Conservation (phyloP, 2,888 invertebrate genomes). For the Drosophila suboccidentalis region DNA sequence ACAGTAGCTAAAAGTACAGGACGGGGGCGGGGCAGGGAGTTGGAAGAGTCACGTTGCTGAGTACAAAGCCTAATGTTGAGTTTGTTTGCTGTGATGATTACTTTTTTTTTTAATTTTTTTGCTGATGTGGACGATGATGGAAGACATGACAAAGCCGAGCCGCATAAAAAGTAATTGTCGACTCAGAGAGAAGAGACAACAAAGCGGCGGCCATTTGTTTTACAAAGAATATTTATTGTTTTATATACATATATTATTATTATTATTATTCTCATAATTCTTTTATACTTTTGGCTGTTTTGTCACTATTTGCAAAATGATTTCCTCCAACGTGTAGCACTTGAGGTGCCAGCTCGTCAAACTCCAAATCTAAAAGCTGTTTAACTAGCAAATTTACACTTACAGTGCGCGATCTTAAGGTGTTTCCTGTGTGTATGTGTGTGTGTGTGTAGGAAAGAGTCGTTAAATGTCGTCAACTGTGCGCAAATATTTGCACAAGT, state of each 20-base stretch:
- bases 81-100: conserved; percentile 23
- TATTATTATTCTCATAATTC: conserved; percentile 36
- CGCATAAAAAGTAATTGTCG: conserved; percentile 55
- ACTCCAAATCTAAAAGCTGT: conserved; percentile 60
- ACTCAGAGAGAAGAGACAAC: conserved; percentile 31
- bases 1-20: conserved; percentile 47
- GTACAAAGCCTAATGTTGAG: conserved; percentile 15
- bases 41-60: conserved; percentile 39
- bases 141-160: conserved; percentile 40
- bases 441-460: conserved; percentile 20
- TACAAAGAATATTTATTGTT: conserved; percentile 53
- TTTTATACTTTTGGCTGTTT: conserved; percentile 14
- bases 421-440: conserved; percentile 43
- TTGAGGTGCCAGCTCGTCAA: conserved; percentile 55
- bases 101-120: conserved; percentile 32
- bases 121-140: conserved; percentile 55
- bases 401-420: conserved; percentile 63
- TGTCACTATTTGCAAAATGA: conserved; percentile 44
- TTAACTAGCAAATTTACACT: conserved; percentile 72
- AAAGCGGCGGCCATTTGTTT: conserved; percentile 57
- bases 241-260: conserved; percentile 32
- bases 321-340: conserved; percentile 59
- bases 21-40: conserved; percentile 4
- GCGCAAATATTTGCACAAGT: conserved; percentile 54
- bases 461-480: conserved; percentile 45